phyloP scores from a whole-genome alignment of 2,888 invertebrate genomes.

The Bellardia bayeri region DNA sequence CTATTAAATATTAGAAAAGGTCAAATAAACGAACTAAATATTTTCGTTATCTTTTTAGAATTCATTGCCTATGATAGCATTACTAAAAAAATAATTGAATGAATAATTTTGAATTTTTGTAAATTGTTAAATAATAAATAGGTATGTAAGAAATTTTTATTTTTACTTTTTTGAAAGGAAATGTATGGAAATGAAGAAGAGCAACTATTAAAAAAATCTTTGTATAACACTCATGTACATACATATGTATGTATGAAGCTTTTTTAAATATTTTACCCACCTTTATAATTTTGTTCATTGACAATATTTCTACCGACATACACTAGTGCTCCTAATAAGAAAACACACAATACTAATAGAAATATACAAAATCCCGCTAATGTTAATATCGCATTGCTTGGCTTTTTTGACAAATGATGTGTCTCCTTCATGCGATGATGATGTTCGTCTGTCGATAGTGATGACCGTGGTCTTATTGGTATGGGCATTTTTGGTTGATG shows the following conservation, averaged over 20 bases:
- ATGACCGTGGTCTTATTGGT: conserved; percentile 82
- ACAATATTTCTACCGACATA: conserved; percentile 82
- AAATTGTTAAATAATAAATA: too few relatives aligned
- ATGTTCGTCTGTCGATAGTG: conserved; percentile 83
- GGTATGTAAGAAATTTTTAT: too few relatives aligned
- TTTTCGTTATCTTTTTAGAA: too few relatives aligned
- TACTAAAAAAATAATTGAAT: too few relatives aligned
- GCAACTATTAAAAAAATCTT: too few relatives aligned
- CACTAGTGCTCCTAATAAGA: conserved; percentile 82
- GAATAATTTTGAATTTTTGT: too few relatives aligned
- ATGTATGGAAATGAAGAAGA: too few relatives aligned
- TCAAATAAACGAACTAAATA: too few relatives aligned
- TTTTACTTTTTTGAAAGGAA: too few relatives aligned
- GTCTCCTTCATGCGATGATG: conserved; percentile 77
- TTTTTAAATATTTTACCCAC: conserved; percentile 38
- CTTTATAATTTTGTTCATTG: conserved; percentile 75
- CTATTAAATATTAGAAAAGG: too few relatives aligned
- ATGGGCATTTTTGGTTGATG: conserved; percentile 77
- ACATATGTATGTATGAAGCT: not conserved
- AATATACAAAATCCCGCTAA: conserved; percentile 83
- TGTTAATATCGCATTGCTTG: conserved; percentile 81
- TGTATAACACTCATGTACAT: not conserved
- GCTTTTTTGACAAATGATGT: conserved; percentile 70
- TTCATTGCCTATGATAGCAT: too few relatives aligned
- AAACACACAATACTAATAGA: conserved; percentile 81